Base-by-base conservation (phyloP, 1,140 invertebrate genomes). In the Saccostrea cuccullata region DNA sequence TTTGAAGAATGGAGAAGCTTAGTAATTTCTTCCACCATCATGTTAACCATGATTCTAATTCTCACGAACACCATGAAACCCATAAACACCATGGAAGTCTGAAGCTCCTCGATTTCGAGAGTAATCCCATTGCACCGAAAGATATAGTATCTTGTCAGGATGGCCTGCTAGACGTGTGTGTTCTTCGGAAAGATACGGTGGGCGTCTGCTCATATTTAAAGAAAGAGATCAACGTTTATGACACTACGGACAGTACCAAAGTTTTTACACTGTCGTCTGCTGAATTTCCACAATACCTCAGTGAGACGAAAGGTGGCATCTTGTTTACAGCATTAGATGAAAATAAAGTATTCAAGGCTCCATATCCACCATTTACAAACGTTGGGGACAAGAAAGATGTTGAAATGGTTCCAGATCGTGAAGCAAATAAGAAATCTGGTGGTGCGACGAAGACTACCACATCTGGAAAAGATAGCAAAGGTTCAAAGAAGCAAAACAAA, bases 401-500 rank as follows among this genome's bases (percentile, higher is more conserved):
- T 73, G 70, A 73, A 30, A 73, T 73, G 70, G 70, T 73, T 23
- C 23, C 70, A 30, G 30, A 73, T 6, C n/a, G 9, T 15, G 23
- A 73, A 26, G 9, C 30, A 30, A 30, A 30, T 1, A 73, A 73
- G 70, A 73, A 30, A 30, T 26, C 9, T 26, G 23, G 23, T 26
- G 30, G 23, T 73, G 26, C 23, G 3, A 73, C 23, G 13, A 30
- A 15, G n/a, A 26, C 23, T 6, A 73, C 23, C 23, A 5, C 23
- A 73, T 30, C 70, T 26, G 70, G 26, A 15, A 73, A 73, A 36
- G 70, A 73, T 30, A 73, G 70, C 23, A 26, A 73, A 73, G 5
- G n/a, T 26, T 26, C 23, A 73, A 73, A 73, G 70, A 73, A 73
- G 26, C 70, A 73, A 73, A 73, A 23, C 23, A 73, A 73, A 26